Evolutionary conservation across 2,888 invertebrate species (phyloP), one percentile per base, ranked within the genome.

Genomic region (Eudasyphora cyanicolor): DNA sequence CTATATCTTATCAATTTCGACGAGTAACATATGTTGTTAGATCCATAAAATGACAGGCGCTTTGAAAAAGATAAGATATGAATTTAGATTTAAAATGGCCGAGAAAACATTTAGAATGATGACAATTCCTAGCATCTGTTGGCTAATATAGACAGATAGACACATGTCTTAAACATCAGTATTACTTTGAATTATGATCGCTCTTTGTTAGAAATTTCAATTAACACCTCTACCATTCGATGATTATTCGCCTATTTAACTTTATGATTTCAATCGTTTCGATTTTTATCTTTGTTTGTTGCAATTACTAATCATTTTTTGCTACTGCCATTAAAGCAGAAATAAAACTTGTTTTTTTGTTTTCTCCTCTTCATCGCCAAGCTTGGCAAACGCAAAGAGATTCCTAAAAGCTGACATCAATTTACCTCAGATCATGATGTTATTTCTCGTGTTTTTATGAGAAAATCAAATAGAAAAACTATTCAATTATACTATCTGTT

Each of bases 231-330:
- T 32, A 32, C 32, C 32, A 32, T 32, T 32, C 8, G 5, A 6
- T 32, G 5, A 32, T 32, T 32, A 32, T 32, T 32, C 8, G 32
- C 32, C 32, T 32, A 6, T 32, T 32, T 32, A 8, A 45, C 49
- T 51, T 54, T 32, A 82, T 82, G 78, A 82, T 76, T 82, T 79
- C 76, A 82, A 78, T 78, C 62, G 17, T 69, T 35, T 45, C 67
- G 32, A 82, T 49, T 69, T 51, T 62, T 67, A 64, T 67, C 38
- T 64, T 21, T 19, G 45, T 12, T 62, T 64, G 8, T 64, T 42
- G 29, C 8, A 19, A 51, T 45, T n/a, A 62, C 24, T 35, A 80
- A 21, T 64, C 60, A 42, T 27, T 73, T 51, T 32, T 54, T 49
- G 29, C 70, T 64, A 64, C 57, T 38, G n/a, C 32, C n/a, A 51